These are phyloP conservation scores for Champsocephalus gunnari DNA, from an alignment of 2,797 vertebrate species.

Conservation along the genomic window DNA sequence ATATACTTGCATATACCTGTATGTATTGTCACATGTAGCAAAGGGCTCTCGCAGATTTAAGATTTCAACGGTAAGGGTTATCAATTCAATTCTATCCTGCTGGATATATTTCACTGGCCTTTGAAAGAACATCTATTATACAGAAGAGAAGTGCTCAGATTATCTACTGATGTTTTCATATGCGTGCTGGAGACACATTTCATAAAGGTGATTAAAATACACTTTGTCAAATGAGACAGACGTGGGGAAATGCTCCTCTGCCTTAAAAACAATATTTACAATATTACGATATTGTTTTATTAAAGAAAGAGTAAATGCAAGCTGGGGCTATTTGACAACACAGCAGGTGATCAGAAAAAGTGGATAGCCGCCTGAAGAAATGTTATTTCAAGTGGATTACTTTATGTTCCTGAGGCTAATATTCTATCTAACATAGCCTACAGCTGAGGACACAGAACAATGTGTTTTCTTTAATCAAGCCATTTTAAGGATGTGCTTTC, in stretches of 20 bases:
- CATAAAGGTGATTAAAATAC: conserved; percentile 34
- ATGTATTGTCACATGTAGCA: neutral
- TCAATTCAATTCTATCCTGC: conserved; percentile 25
- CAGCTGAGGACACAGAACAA: conserved; percentile 46
- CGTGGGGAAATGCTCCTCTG: conserved; percentile 12
- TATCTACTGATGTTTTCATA: conserved; percentile 10
- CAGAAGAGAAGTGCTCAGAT: neutral
- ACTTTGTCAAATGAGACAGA: conserved; percentile 26
- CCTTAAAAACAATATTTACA: conserved; percentile 24
- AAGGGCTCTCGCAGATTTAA: neutral
- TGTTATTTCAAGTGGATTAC: conserved; percentile 60
- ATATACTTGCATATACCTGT: neutral
- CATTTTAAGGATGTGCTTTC: conserved; percentile 21
- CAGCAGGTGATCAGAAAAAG: conserved; percentile 66
- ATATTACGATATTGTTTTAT: conserved; percentile 13
- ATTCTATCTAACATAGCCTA: conserved; percentile 40
- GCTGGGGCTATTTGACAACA: conserved; percentile 67
- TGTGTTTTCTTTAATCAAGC: conserved; percentile 10
- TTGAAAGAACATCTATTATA: conserved; percentile 15
- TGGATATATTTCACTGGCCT: neutral
- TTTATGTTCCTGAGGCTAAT: conserved; percentile 52
- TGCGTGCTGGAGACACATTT: conserved; percentile 18
- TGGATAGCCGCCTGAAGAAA: conserved; percentile 50
- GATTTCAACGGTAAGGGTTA: conserved; percentile 34
- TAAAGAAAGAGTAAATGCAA: conserved; percentile 33